Evolutionary conservation across 2,888 invertebrate genomes (phyloP), one percentile per base, ranked within the genome.

Genomic region (Rotaria magnacalcarata): DNA sequence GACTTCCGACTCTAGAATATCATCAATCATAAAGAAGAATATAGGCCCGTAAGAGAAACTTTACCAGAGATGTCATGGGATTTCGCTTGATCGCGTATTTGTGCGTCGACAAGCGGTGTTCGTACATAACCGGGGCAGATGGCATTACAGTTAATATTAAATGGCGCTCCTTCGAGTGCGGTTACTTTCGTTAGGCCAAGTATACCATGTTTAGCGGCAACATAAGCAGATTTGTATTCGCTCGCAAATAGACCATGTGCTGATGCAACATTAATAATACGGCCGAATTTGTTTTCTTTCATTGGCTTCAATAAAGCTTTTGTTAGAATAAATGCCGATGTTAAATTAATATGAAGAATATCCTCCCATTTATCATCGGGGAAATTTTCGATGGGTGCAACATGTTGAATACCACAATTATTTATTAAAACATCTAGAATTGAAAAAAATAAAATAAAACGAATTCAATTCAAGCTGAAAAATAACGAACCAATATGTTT

Each of bases 201-300:
- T 16, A 90, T 41, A 21, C 90, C 90, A 88, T 90, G 89, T 86
- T 90, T 90, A 43, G 89, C 88, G 11, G 90, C 88, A 43, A 88
- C 88, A 86, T 90, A 90, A 10, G 89, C 90, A 8, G 89, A 87
- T 86, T 90, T 89, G 86, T 88, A 88, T 6, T 89, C 88, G 11
- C 89, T 89, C 1, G 89, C 90, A 11, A 89, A 88, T 21, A 88
- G 86, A 4, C 89, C 89, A 86, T 89, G 89, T 16, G 88, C 89
- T n/a, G 90, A 90, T 1, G 89, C 88, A 34, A 90, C 88, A 87
- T 90, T 90, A 67, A 90, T 88, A n/a, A 90, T 89, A 10, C 90
- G 87, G 14, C 89, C 89, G 88, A 89, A 89, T 56, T 86, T 80
- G 86, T 89, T 89, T 47, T 87, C 85, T 86, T 88, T 88, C 89